Percentiles rank a stretch among this genome's conserved stretches.
Conservation (phyloP, 2,797 vertebrate species). For the Dendrocincla fuliginosa region DNA sequence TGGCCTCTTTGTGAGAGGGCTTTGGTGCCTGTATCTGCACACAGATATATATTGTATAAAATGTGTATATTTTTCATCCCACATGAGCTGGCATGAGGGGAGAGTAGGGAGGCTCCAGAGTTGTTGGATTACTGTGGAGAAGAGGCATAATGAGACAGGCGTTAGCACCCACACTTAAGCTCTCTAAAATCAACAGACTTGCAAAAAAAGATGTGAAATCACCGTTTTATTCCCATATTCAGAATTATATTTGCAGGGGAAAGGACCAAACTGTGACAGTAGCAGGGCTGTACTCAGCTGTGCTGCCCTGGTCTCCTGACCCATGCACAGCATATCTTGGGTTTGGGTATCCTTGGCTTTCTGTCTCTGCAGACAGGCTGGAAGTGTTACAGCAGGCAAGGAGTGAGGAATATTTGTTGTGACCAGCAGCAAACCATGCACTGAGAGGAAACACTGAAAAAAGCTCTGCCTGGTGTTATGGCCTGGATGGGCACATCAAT, state of each 20-base stretch:
- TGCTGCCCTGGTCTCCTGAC: not conserved
- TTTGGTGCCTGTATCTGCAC: not conserved
- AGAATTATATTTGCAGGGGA: not conserved
- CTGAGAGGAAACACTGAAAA: not conserved
- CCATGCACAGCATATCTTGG: rapidly evolving
- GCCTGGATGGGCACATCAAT: not conserved
- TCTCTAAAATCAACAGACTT: not conserved
- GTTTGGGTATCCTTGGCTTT: not conserved
- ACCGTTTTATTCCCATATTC: not conserved
- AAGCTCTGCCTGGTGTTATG: not conserved
- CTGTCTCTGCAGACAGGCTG: not conserved
- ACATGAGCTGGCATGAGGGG: not conserved
- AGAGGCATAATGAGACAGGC: not conserved
- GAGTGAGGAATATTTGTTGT: not conserved
- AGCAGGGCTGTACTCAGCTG: not conserved
- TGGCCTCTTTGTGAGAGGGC: not conserved
- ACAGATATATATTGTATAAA: too few relatives aligned
- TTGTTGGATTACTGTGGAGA: not conserved
- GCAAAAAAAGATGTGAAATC: not conserved
- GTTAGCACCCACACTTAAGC: not conserved
- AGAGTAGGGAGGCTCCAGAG: not conserved
- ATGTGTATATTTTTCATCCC: not conserved
- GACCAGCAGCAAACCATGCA: not conserved
- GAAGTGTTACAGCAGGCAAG: not conserved
- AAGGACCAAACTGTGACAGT: not conserved